phyloP scores from a whole-genome alignment of 2,888 invertebrate species.

The Meiosimyza decipiens region DNA sequence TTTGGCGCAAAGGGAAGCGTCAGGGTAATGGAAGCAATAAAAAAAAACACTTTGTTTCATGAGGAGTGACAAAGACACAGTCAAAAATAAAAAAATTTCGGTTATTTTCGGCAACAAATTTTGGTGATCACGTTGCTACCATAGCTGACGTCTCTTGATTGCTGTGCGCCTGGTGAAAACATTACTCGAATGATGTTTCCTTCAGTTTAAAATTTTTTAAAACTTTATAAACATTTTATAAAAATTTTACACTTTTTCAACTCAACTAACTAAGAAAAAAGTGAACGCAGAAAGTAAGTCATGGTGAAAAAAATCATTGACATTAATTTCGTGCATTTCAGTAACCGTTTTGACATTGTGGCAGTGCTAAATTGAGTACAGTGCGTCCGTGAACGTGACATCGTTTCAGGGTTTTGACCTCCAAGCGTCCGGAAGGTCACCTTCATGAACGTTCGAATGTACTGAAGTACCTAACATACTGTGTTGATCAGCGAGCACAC shows the following conservation, averaged over 20 bases:
- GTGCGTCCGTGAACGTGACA: slow-evolving; percentile 57
- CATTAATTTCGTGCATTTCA: background rate
- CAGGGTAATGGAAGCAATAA: background rate
- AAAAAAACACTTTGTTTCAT: background rate
- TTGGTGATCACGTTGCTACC: background rate
- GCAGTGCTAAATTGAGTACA: background rate
- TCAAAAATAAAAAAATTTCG: background rate
- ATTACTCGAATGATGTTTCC: slow-evolving; percentile 61
- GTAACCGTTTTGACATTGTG: background rate
- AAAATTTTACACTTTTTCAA: background rate
- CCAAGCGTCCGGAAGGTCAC: slow-evolving; percentile 42
- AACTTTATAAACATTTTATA: slow-evolving; percentile 14
- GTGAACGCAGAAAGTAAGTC: background rate
- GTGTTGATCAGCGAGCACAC: slow-evolving; percentile 37
- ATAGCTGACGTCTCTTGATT: slow-evolving; percentile 4
- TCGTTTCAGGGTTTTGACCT: slow-evolving; percentile 44
- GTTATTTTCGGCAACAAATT: background rate
- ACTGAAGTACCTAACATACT: background rate
- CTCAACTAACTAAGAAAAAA: background rate
- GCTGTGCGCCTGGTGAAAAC: slow-evolving; percentile 56
- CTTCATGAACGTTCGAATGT: slow-evolving; percentile 10
- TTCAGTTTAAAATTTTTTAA: slow-evolving; percentile 43
- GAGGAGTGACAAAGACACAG: background rate
- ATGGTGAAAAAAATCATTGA: background rate
- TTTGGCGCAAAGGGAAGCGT: no score